Evolutionary conservation across 2,888 invertebrate species (phyloP), one percentile per base, ranked within the genome.

Genomic region (Folsomia manolachei): DNA sequence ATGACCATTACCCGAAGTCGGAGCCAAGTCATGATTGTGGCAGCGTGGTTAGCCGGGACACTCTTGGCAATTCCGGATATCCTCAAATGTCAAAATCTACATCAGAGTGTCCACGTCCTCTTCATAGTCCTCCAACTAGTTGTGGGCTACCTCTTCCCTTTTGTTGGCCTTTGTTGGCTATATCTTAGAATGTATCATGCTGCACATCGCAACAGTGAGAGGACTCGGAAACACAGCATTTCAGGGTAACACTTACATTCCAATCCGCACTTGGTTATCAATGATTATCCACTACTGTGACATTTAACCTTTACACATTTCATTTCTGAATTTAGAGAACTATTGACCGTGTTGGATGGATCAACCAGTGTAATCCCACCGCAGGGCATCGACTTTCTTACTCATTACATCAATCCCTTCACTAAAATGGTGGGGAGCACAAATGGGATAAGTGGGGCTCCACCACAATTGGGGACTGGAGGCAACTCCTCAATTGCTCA

Each of bases 181-280:
- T 87, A 87, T 78, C 82, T 82, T 24, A 81, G 83, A 56, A 84
- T 85, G 83, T 86, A 86, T 81, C 83, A 83, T 26, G 86, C 86
- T 0, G 86, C 86, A 1, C 83, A 84, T 71, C 83, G 83, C 62
- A 87, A 85, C 81, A 85, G 84, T 62, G 85, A 85, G 75, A 82
- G 86, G 26, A 85, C 86, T 2, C 81, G 87, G 26, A 82, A 85
- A 26, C 86, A 86, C 81, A 86, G 85, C 77, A 82, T 85, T 71
- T 83, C 82, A 27, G 69, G 23, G 60, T 23, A 21, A 21, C 7
- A 60, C n/a, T n/a, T n/a, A n/a, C n/a, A n/a, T n/a, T n/a, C n/a
- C n/a, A 39, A 39, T 39, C 39, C 4, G 39, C 39, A 39, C 39
- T 39, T 60, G 60, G 60, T 60, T 11, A 18, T 11, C 18, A 52